Base-by-base conservation (phyloP, 2,888 invertebrate species). In the Dioctria rufipes region DNA sequence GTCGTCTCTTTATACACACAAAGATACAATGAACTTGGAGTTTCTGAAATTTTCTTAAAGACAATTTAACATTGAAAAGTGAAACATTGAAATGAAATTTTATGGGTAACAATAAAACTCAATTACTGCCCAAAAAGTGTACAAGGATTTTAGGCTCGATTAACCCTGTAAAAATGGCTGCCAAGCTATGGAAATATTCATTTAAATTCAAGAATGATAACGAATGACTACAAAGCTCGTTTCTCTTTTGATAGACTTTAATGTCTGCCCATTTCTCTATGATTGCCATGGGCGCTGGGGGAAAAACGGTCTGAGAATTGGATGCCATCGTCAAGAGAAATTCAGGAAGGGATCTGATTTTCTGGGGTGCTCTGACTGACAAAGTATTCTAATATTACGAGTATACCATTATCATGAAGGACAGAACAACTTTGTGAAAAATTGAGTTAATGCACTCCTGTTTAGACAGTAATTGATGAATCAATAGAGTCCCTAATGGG, bases 61-160 rank as follows among this genome's bases (percentile, higher is more conserved):
- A 77, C 63, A 77, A 63, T 77, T 77, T 77, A 77, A 25, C 77
- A 77, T 77, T 77, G 77, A 63, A 63, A 77, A 77, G 77, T 63
- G 77, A 77, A 63, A 77, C 77, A 77, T 77, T 63, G 63, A 77
- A 77, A 77, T 77, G 77, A 63, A 77, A 77, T 77, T 77, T 77
- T 77, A 77, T 63, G 77, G 49, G 39, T 39, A 63, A 49, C 77
- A 77, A 77, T 77, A 77, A 77, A 77, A 77, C 77, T 63, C 63
- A 63, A 77, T 77, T 77, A 63, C 77, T 51, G 3, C 46, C 77
- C 46, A 49, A 25, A 46, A 77, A 77, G 63, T 77, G 77, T 77
- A 25, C 58, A 46, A 37, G 75, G 75, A 75, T 75, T 75, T 75
- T 61, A 75, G 77, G 77, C 63, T 63, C 77, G 77, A 77, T 77